Conservation (phyloP, 1,140 invertebrate species). For the Pollicipes pollicipes region DNA sequence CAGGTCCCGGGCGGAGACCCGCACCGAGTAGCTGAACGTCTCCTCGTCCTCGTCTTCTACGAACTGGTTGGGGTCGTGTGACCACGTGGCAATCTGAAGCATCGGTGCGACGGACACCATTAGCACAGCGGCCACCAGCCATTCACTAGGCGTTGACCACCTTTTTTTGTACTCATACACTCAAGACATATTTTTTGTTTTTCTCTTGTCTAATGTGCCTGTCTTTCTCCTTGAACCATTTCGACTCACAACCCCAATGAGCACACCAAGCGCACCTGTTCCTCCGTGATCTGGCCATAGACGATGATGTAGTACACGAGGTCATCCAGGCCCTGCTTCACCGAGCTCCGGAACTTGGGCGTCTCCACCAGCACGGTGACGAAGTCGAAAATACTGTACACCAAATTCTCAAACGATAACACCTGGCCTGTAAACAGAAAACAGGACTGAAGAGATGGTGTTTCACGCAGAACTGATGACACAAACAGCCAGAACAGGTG, state of each 20-base stretch:
- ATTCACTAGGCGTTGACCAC: no score
- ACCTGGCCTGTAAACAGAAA: slow-evolving; percentile 36
- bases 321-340: slow-evolving; percentile 47
- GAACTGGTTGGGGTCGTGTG: slow-evolving; percentile 49
- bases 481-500: no score
- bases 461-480: no score
- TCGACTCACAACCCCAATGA: no score
- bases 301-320: slow-evolving; percentile 54
- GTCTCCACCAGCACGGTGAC: slow-evolving; percentile 44
- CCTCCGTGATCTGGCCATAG: slow-evolving; percentile 59
- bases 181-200: no score
- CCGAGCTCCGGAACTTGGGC: slow-evolving; percentile 34
- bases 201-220: no score
- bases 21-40: slow-evolving; percentile 47
- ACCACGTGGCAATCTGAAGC: slow-evolving; percentile 41
- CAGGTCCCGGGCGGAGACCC: slow-evolving; percentile 53
- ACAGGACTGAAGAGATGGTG: no score
- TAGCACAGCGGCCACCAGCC: no score
- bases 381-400: slow-evolving; percentile 61
- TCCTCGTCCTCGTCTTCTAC: slow-evolving; percentile 60
- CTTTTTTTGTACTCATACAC: no score
- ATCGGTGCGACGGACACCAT: no score
- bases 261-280: slow-evolving; percentile 33
- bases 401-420: slow-evolving; percentile 50
- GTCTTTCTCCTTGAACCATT: no score